Percentiles rank a stretch among this genome's conserved stretches.
Conservation (phyloP, 2,888 invertebrate genomes). For the Orthosia gracilis region DNA sequence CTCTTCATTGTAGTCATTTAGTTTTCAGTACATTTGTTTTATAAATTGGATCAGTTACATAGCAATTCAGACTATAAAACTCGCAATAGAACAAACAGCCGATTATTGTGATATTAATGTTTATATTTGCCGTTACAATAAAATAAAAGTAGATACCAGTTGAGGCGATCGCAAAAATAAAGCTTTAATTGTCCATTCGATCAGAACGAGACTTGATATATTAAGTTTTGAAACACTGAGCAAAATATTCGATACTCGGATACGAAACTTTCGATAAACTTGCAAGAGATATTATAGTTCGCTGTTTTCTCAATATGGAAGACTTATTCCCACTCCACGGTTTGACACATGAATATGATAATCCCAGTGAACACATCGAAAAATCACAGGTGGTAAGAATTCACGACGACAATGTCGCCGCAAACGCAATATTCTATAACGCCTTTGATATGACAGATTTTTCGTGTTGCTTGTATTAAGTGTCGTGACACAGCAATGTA, state of each 20-base stretch:
- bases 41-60: neutral
- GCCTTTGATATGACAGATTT: slow-evolving; percentile 70
- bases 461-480: slow-evolving; percentile 62
- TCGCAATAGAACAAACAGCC: slow-evolving; percentile 19
- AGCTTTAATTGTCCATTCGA: slow-evolving; percentile 65
- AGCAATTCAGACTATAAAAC: neutral
- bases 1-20: slow-evolving; percentile 13
- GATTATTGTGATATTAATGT: slow-evolving; percentile 19
- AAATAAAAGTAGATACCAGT: slow-evolving; percentile 28
- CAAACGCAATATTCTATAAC: slow-evolving; percentile 71
- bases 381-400: slow-evolving; percentile 70
- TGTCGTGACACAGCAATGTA: slow-evolving; percentile 69
- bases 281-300: slow-evolving; percentile 50
- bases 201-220: slow-evolving; percentile 52
- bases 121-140: slow-evolving; percentile 35
- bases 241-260: slow-evolving; percentile 33
- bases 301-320: slow-evolving; percentile 66
- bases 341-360: slow-evolving; percentile 76
- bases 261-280: slow-evolving; percentile 46
- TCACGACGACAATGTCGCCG: slow-evolving; percentile 66
- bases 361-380: slow-evolving; percentile 70
- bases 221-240: slow-evolving; percentile 55
- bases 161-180: slow-evolving; percentile 67
- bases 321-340: slow-evolving; percentile 62
- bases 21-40: neutral